Evolutionary conservation across 1,140 invertebrate genomes (phyloP).

Genomic region (Meloidogyne hapla): DNA sequence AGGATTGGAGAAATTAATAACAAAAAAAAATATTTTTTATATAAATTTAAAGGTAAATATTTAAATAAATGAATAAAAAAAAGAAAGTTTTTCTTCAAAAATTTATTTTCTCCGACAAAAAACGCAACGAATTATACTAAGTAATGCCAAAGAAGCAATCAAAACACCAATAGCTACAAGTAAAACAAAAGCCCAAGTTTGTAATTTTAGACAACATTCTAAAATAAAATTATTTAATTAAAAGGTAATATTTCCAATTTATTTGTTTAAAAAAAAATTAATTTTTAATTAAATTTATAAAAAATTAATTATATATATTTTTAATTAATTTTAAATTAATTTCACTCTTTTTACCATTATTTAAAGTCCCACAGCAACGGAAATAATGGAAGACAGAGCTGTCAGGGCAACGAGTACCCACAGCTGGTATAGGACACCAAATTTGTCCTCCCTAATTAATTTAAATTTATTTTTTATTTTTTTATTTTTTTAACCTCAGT

Average conservation of each 20-base stretch:
- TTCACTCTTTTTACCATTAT: conserved; percentile 8
- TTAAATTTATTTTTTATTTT: not conserved
- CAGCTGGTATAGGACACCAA: conserved; percentile 23
- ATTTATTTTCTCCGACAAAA: conserved; percentile 33
- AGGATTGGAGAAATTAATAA: no score
- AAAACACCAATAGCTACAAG: conserved; percentile 28
- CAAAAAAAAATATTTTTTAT: no score
- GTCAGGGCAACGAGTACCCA: conserved; percentile 17
- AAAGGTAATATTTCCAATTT: not conserved
- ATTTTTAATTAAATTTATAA: no score
- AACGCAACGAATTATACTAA: conserved; percentile 22
- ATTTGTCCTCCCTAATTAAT: conserved; percentile 15
- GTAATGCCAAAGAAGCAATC: conserved; percentile 16
- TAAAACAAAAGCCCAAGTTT: conserved; percentile 31
- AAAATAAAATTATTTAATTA: not conserved
- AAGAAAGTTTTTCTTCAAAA: not conserved
- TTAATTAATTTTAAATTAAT: not conserved
- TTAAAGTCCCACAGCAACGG: conserved; percentile 26
- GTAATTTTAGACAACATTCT: conserved; percentile 25
- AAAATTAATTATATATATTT: no score
- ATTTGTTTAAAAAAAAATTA: not conserved
- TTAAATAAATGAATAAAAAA: conserved; percentile 16
- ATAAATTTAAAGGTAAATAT: no score
- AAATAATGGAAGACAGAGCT: conserved; percentile 23
- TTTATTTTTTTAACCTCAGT: not conserved